Conservation (phyloP, 92 coral and sea anemone genomes). For the Umimayanthus kanabou region DNA sequence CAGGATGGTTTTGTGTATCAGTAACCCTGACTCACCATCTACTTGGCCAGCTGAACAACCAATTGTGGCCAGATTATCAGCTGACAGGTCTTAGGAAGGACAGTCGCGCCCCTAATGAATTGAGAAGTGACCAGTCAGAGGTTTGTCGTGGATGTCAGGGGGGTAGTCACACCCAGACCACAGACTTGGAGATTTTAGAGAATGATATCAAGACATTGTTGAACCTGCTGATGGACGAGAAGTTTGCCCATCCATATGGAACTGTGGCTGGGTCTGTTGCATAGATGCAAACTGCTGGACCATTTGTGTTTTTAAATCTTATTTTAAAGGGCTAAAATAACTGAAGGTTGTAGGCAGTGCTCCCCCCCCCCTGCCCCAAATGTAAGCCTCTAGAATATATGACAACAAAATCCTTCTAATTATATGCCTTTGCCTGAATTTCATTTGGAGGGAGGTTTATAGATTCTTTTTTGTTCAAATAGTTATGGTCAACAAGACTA, state of each 20-base stretch:
- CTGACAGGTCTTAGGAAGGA: background rate
- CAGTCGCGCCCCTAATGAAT: background rate
- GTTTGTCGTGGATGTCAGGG: background rate
- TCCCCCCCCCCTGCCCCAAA: no score
- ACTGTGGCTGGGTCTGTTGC: constrained; percentile 71
- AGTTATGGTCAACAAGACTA: no score
- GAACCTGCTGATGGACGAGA: constrained; percentile 86
- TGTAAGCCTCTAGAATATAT: no score
- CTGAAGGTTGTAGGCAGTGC: no score
- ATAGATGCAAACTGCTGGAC: constrained; percentile 77
- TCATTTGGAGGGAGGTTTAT: no score
- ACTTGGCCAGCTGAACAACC: constrained; percentile 18
- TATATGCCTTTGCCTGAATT: no score
- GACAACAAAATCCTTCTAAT: no score
- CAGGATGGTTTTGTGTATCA: constrained; percentile 94
- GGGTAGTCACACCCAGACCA: constrained; percentile 16
- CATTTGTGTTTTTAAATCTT: constrained; percentile 41
- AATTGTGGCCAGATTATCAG: constrained; percentile 39
- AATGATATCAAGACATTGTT: constrained; percentile 71
- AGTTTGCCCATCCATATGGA: constrained; percentile 98
- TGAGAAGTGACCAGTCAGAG: background rate
- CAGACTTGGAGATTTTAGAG: constrained; percentile 77
- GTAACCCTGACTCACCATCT: constrained; percentile 81
- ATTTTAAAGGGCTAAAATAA: no score
- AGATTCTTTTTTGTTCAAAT: no score